phyloP scores from a whole-genome alignment of 2,888 invertebrate species.

The Eupithecia insigniata region DNA sequence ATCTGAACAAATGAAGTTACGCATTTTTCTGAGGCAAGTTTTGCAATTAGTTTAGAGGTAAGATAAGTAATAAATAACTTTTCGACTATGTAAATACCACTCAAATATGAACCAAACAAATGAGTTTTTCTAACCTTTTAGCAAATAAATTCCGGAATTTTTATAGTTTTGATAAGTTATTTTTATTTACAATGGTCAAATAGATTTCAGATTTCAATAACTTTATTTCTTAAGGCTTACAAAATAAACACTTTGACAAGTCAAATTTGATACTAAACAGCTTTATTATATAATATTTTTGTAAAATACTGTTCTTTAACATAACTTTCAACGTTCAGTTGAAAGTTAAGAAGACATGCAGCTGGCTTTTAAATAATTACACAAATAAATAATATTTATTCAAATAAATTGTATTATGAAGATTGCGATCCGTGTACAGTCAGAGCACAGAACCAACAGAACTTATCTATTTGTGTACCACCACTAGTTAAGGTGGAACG shows the following conservation, averaged over 20 bases:
- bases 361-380: neutral
- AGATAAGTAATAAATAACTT: conserved; percentile 5
- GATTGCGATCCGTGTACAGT: neutral
- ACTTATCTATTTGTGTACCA: no score
- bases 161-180: neutral
- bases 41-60: conserved; percentile 17
- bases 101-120: neutral
- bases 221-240: no score
- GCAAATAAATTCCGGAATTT: neutral
- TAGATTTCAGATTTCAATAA: no score
- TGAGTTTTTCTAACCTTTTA: neutral
- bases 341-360: neutral
- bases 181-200: conserved; percentile 4
- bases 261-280: no score
- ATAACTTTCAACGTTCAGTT: neutral
- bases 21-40: conserved; percentile 24
- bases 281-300: no score
- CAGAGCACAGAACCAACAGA: neutral
- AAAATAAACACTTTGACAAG: no score
- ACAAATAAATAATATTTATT: neutral
- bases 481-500: neutral
- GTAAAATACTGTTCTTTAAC: no score
- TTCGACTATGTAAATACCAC: no score
- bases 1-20: conserved; percentile 53
- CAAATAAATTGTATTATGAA: neutral